These are phyloP conservation scores for Drosophila greeni DNA, from an alignment of 2,888 invertebrate species.

Conservation along the genomic window DNA sequence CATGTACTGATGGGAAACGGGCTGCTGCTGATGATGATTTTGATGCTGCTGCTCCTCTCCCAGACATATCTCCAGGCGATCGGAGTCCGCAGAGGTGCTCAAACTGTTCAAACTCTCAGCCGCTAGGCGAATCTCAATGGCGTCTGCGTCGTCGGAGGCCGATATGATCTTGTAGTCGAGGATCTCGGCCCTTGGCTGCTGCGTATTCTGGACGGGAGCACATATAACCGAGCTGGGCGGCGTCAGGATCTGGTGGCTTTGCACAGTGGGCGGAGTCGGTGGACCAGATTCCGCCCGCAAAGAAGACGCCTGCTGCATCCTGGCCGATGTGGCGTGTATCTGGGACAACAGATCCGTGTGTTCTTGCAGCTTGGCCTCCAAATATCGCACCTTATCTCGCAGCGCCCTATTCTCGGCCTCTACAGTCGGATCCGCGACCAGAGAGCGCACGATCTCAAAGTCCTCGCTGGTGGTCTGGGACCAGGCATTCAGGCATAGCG, in stretches of 20 bases:
- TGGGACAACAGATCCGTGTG: constrained; percentile 66
- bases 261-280: constrained; percentile 31
- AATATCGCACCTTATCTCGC: constrained; percentile 61
- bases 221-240: constrained; percentile 58
- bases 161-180: constrained; percentile 71
- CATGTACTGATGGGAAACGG: constrained; percentile 19
- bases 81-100: constrained; percentile 70
- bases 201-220: constrained; percentile 22
- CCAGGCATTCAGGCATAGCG: constrained; percentile 68
- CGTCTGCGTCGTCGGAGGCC: constrained; percentile 60
- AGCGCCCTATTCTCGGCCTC: constrained; percentile 55
- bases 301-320: constrained; percentile 48
- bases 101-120: constrained; percentile 63
- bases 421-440: constrained; percentile 31
- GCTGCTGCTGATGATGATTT: constrained; percentile 2
- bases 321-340: constrained; percentile 62
- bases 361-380: constrained; percentile 65
- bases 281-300: constrained; percentile 9
- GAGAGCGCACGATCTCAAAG: constrained; percentile 51
- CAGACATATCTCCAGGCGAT: constrained; percentile 72
- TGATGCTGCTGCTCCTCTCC: constrained; percentile 47
- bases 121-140: constrained; percentile 72
- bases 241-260: constrained; percentile 46
- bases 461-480: constrained; percentile 69
- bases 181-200: constrained; percentile 39